Conservation (phyloP, 1,140 invertebrate genomes). For the Coboldia fuscipes region DNA sequence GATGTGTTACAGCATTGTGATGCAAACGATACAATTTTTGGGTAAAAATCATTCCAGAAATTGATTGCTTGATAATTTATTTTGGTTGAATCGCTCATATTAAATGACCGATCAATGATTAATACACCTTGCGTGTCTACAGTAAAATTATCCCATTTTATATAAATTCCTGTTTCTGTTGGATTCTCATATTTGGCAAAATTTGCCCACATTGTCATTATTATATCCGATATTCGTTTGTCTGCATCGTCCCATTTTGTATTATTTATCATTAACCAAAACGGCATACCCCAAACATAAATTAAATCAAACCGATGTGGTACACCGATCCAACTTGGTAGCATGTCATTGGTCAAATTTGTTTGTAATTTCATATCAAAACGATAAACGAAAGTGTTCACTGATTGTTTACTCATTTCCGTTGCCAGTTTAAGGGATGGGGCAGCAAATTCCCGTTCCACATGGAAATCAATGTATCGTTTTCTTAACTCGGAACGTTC, state of each 20-base stretch:
- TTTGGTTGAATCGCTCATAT: conserved; percentile 36
- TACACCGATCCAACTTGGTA: conserved; percentile 50
- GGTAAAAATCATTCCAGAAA: conserved; percentile 67
- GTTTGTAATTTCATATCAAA: conserved; percentile 54
- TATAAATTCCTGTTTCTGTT: conserved; percentile 34
- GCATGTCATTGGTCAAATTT: conserved; percentile 28
- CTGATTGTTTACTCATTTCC: conserved; percentile 30
- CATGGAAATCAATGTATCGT: conserved; percentile 40
- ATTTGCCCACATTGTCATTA: conserved; percentile 54
- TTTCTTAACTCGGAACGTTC: conserved; percentile 32
- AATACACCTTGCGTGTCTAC: conserved; percentile 36
- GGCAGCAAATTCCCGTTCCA: conserved; percentile 48
- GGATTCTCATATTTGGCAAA: conserved; percentile 51
- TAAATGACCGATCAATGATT: conserved; percentile 48
- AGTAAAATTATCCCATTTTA: conserved; percentile 49
- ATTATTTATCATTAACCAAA: conserved; percentile 28
- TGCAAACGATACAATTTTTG: conserved; percentile 40
- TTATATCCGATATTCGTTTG: conserved; percentile 47
- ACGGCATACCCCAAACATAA: conserved; percentile 54
- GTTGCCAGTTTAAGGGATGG: conserved; percentile 40
- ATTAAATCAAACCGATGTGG: conserved; percentile 59
- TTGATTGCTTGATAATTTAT: conserved; percentile 51
- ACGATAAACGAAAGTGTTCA: conserved; percentile 43
- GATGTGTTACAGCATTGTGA: conserved; percentile 43
- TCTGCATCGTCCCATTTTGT: conserved; percentile 49